Evolutionary conservation across 1,140 invertebrate genomes (phyloP), one percentile per base, ranked within the genome.

Genomic region (Penaeus indicus): DNA sequence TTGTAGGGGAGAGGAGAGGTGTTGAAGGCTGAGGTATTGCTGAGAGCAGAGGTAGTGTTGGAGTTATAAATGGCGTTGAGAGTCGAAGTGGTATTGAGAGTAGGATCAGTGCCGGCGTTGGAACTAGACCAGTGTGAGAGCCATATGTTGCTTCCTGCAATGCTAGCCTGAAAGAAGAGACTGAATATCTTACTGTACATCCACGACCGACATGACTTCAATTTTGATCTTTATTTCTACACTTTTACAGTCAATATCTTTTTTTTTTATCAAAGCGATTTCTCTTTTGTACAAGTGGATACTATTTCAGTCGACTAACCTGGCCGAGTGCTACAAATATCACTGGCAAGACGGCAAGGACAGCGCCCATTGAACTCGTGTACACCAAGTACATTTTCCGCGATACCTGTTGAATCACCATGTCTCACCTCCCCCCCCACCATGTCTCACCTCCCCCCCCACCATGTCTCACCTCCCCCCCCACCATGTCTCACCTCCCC

Each of bases 401-500:
- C 3, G 85, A 38, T 5, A 86, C 72, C 85, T 86, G 78, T 7
- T 69, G 21, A 79, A 67, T 0, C 62, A 38, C 38, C 42, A 77
- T 83, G 86, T 94, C 94, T 95, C 93, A 97, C 97, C 92, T 96
- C 97, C 90, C 97, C 97, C 13, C 13, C 62, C 47, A 27, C 42
- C 54, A 77, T 83, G 86, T 94, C 94, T 95, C 93, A 97, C 97
- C 92, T 96, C 97, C 90, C 97, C 97, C 13, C 13, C 62, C 47
- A 27, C 42, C 54, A 77, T 83, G 86, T 94, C 94, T 95, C 93
- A 97, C 97, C 92, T 96, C 97, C 90, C 97, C 97, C 13, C 13
- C 62, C 47, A 27, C 42, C 54, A 77, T 83, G 86, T 94, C 94
- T 95, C 93, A 97, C 97, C 92, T 96, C 97, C 90, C 97, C 97